Percentiles rank a stretch among this genome's conserved stretches.
Conservation (phyloP, 2,797 vertebrate genomes). For the Spinus olivaceus region DNA sequence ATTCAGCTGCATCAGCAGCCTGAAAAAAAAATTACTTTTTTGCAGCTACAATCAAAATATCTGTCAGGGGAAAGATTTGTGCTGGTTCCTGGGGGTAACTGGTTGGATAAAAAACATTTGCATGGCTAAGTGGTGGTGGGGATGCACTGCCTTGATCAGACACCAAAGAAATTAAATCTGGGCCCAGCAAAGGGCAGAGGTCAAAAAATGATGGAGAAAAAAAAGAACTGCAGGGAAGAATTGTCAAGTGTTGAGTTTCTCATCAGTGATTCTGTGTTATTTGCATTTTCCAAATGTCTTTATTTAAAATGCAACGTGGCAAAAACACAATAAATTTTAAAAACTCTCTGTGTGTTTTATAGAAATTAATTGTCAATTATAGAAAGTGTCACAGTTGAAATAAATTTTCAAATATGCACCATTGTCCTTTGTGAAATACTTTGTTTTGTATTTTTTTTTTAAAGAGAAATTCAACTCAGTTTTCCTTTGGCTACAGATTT, state of each 20-base stretch:
- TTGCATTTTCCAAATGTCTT: not conserved
- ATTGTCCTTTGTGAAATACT: not conserved
- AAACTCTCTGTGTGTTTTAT: not conserved
- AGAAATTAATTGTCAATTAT: not conserved
- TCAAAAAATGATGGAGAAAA: not conserved
- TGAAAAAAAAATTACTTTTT: not conserved
- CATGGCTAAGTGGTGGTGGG: not conserved
- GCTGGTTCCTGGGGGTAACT: not conserved
- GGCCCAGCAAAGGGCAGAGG: not conserved
- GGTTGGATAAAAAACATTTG: not conserved
- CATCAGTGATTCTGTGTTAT: not conserved
- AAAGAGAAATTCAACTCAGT: not conserved
- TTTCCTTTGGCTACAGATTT: conserved; percentile 67
- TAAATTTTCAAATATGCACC: conserved; percentile 5
- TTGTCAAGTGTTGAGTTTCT: not conserved
- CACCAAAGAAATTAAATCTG: not conserved
- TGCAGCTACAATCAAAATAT: not conserved
- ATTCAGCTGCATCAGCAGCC: not conserved
- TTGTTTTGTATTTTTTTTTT: not conserved
- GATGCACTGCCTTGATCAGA: not conserved
- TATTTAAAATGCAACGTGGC: not conserved
- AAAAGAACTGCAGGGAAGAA: not conserved
- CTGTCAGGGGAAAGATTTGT: not conserved
- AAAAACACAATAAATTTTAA: not conserved
- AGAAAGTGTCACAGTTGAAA: not conserved